Percentiles rank a stretch among this genome's conserved stretches.
Conservation (phyloP, 2,888 invertebrate species). For the Aelia acuminata region DNA sequence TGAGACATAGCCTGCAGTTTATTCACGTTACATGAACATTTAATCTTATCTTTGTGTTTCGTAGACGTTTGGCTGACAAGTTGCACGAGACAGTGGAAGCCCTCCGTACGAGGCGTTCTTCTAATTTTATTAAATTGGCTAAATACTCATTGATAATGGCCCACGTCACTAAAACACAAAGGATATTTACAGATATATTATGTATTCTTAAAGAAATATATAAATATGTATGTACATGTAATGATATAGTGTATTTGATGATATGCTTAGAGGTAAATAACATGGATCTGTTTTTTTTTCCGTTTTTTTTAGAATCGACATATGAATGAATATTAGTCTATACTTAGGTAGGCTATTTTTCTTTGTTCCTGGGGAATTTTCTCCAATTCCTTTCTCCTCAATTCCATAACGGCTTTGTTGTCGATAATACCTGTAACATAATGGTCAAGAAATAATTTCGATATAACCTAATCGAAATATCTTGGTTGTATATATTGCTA, state of each 20-base stretch:
- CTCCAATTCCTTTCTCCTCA: constrained; percentile 2
- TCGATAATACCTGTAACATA: background rate
- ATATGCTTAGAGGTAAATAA: background rate
- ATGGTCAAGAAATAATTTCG: background rate
- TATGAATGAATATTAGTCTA: background rate
- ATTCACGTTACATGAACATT: background rate
- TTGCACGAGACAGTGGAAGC: background rate
- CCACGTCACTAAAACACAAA: constrained; percentile 13
- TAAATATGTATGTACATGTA: no score
- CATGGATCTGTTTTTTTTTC: no score
- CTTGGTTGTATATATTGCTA: no score
- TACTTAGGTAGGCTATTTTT: constrained; percentile 11
- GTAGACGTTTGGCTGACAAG: background rate
- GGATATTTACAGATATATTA: background rate
- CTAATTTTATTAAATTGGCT: background rate
- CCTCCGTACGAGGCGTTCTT: background rate
- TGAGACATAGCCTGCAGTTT: background rate
- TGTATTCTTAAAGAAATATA: no score
- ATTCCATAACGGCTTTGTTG: background rate
- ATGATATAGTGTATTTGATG: background rate
- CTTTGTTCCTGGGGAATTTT: background rate
- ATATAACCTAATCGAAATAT: background rate
- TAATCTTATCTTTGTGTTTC: background rate
- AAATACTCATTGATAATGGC: background rate
- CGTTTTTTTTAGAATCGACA: no score